These are phyloP conservation scores for Chiroxiphia lanceolata DNA, from an alignment of 2,797 vertebrate species.

Conservation along the genomic window DNA sequence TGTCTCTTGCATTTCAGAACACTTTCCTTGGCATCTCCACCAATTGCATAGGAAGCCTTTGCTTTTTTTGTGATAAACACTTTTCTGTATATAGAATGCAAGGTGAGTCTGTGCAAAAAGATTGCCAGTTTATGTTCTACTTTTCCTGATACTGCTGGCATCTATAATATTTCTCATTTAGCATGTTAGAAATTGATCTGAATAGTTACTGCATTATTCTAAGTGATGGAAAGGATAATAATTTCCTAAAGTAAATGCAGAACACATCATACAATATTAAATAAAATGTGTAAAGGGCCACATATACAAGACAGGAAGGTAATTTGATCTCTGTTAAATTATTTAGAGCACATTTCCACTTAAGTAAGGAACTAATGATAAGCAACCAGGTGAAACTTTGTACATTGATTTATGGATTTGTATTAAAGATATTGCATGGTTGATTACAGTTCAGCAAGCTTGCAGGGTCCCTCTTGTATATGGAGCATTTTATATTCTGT, in stretches of 20 bases:
- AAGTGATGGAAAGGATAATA: slow-evolving; percentile 38
- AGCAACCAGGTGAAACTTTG: slow-evolving; percentile 34
- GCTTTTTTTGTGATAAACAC: neutral
- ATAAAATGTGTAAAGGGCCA: slow-evolving; percentile 5
- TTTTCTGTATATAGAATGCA: neutral
- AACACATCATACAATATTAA: slow-evolving; percentile 42
- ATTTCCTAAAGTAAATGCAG: slow-evolving; percentile 41
- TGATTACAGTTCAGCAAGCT: slow-evolving; percentile 28
- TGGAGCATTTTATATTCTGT: neutral
- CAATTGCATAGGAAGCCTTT: neutral
- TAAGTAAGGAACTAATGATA: slow-evolving; percentile 52
- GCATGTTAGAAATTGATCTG: neutral
- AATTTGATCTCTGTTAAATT: slow-evolving; percentile 60
- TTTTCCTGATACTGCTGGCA: neutral
- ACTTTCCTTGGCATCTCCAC: neutral
- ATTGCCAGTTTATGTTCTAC: neutral
- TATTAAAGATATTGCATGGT: slow-evolving; percentile 36
- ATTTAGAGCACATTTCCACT: slow-evolving; percentile 51
- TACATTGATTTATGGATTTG: slow-evolving; percentile 34
- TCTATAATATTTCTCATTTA: slow-evolving; percentile 1
- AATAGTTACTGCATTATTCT: neutral
- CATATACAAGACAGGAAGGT: slow-evolving; percentile 20
- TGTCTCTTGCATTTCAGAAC: neutral
- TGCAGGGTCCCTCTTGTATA: neutral
- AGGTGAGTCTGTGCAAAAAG: neutral